phyloP scores from a whole-genome alignment of 2,113 vertebrate genomes.

The Phalacrocorax aristotelis region DNA sequence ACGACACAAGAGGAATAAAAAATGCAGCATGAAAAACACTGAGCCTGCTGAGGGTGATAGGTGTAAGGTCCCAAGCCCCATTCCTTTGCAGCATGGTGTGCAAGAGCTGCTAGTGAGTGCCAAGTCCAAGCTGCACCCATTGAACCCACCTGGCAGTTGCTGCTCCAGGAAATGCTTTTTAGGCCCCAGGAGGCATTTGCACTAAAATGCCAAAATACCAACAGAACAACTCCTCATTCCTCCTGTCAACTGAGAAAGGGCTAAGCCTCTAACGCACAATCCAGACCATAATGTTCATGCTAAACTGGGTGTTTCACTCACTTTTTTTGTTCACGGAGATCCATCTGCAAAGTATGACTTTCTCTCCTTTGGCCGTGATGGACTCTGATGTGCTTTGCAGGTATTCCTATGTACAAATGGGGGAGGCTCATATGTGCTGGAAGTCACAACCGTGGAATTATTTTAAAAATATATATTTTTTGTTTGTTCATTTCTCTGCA shows the following conservation, averaged over 20 bases:
- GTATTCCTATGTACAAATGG: not conserved
- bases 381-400: not conserved
- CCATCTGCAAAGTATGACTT: not conserved
- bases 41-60: not conserved
- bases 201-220: not conserved
- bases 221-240: not conserved
- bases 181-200: not conserved
- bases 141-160: not conserved
- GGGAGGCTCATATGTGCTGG: not conserved
- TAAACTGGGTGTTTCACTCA: not conserved
- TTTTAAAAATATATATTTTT: accelerated
- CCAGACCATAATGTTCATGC: not conserved
- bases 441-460: not conserved
- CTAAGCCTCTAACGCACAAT: not conserved
- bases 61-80: not conserved
- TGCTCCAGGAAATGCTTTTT: not conserved
- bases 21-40: not conserved
- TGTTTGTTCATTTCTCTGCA: not conserved
- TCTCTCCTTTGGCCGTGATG: not conserved
- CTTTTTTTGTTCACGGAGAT: not conserved
- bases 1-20: not conserved
- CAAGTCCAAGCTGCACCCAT: not conserved
- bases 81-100: not conserved
- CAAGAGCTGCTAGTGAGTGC: not conserved
- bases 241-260: not conserved